Evolutionary conservation across 2,113 vertebrate species (phyloP).

Genomic region (Trochalopteron elliotii): DNA sequence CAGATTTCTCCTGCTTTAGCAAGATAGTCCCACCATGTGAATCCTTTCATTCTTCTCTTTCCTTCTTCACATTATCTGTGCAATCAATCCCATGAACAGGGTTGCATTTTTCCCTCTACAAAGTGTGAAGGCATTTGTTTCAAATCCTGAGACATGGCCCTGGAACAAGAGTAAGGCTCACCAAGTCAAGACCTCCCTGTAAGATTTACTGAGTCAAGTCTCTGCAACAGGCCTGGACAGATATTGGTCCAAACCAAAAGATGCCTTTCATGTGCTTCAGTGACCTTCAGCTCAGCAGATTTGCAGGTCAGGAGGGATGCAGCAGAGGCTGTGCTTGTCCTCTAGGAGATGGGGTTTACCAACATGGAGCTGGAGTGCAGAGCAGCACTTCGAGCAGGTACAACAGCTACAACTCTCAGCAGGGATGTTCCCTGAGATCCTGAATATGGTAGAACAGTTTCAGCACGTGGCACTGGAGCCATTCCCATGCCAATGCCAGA

Average conservation of each 20-base stretch:
- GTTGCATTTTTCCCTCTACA: neutral
- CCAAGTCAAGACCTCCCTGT: fast-evolving
- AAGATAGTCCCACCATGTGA: neutral
- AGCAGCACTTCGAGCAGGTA: neutral
- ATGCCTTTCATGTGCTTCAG: neutral
- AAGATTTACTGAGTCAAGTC: neutral
- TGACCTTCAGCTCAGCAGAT: fast-evolving
- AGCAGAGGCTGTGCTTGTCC: neutral
- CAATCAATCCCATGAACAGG: fast-evolving
- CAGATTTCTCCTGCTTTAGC: neutral
- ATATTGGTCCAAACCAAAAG: neutral
- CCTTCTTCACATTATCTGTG: neutral
- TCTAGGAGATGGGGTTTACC: fast-evolving
- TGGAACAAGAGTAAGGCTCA: neutral
- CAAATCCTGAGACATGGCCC: neutral
- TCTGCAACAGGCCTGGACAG: neutral
- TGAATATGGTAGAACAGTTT: neutral
- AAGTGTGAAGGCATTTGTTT: neutral
- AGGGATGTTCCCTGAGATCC: neutral
- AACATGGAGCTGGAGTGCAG: fast-evolving
- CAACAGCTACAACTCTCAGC: neutral
- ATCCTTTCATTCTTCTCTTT: neutral
- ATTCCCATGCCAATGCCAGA: neutral
- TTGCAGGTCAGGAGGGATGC: neutral
- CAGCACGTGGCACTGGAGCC: neutral